Percentiles rank a stretch among this genome's conserved stretches.
Evolutionary conservation across 2,888 invertebrate species (phyloP).

Genomic region (Parapristionchus giblindavisi): DNA sequence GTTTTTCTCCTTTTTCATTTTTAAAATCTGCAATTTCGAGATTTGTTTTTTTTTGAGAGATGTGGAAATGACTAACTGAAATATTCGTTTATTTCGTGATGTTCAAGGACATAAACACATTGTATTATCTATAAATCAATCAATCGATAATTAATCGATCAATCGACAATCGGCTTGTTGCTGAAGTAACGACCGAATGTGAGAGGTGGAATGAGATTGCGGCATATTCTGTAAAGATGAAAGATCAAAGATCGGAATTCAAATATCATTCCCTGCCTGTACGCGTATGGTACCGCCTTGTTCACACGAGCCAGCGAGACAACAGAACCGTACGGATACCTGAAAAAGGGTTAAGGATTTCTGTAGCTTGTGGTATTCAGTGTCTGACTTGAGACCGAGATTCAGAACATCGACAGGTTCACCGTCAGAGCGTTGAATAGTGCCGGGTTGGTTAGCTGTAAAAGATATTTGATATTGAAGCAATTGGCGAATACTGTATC

Average conservation of each 20-base stretch:
- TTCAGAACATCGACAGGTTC: conserved; percentile 2
- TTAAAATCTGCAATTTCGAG: no score
- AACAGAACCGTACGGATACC: conserved; percentile 32
- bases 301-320: conserved; percentile 18
- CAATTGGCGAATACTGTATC: neutral
- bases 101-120: no score
- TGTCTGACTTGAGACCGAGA: conserved; percentile 22
- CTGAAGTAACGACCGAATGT: conserved; percentile 30
- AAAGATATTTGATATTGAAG: neutral
- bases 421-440: neutral
- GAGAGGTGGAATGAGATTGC: conserved; percentile 34
- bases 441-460: neutral
- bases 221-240: conserved; percentile 11
- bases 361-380: neutral
- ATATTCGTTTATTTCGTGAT: no score
- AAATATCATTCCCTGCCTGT: neutral
- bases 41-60: no score
- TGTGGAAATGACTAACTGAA: no score
- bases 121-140: no score
- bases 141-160: no score
- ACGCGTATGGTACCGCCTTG: neutral
- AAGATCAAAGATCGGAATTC: neutral
- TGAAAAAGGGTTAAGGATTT: neutral
- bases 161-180: conserved; percentile 31
- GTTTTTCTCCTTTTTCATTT: no score